These are phyloP conservation scores for Pitta sordida DNA, from an alignment of 2,113 vertebrate species.

Conservation along the genomic window DNA sequence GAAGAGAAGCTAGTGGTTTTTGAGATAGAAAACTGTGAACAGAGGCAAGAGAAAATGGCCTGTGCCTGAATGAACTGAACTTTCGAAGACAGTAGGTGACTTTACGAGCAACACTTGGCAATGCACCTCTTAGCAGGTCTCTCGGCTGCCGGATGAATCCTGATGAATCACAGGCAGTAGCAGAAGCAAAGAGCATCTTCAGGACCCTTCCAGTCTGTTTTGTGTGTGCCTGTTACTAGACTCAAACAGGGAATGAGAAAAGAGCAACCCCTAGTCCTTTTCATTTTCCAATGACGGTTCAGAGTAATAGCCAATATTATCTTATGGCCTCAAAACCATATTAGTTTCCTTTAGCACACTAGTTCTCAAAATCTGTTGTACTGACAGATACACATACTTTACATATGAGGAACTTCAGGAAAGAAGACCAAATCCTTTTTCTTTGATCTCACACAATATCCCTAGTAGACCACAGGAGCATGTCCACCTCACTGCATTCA, in stretches of 20 bases:
- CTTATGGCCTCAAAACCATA: not conserved
- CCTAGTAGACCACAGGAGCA: not conserved
- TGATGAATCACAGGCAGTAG: not conserved
- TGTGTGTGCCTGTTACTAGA: not conserved
- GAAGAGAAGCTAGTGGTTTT: not conserved
- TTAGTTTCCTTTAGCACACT: not conserved
- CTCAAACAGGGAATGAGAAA: not conserved
- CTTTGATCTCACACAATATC: not conserved
- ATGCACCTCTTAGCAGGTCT: not conserved
- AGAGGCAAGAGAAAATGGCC: not conserved
- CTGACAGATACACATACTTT: not conserved
- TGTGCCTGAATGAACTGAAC: not conserved
- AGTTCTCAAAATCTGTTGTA: not conserved
- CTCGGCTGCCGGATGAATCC: not conserved
- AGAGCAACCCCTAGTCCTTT: not conserved
- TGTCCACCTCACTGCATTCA: not conserved
- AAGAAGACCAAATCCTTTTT: not conserved
- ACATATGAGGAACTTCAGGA: not conserved
- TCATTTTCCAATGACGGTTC: not conserved
- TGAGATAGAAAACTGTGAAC: not conserved
- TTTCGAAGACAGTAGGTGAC: not conserved
- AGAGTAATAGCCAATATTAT: not conserved
- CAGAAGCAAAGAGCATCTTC: not conserved
- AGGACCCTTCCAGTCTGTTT: not conserved
- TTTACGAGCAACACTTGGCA: fast-evolving